Evolutionary conservation across 2,797 vertebrate species (phyloP).

Genomic region (Anisognathus igniventris): DNA sequence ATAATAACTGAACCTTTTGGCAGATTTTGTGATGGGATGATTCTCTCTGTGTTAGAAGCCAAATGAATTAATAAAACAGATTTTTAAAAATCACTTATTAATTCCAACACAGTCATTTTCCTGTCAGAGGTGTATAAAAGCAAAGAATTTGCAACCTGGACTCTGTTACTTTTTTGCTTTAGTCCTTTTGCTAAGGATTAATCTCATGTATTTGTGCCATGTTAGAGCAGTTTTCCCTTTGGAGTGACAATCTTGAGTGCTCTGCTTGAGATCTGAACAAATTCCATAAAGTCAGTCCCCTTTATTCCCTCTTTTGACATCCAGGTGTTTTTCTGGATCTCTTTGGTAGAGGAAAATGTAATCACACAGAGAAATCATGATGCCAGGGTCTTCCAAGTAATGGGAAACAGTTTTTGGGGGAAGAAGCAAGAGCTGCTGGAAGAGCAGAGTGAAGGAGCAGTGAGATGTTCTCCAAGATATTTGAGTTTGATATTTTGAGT

Average conservation of each 20-base stretch:
- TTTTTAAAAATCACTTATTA: background rate
- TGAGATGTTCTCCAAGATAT: background rate
- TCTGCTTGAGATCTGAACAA: background rate
- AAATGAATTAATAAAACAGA: slow-evolving; percentile 38
- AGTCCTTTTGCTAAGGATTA: background rate
- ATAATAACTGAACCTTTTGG: slow-evolving; percentile 56
- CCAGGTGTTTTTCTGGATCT: background rate
- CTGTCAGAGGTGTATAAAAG: background rate
- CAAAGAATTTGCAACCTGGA: background rate
- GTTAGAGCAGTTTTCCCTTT: background rate
- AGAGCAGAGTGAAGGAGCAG: background rate
- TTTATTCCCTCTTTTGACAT: background rate
- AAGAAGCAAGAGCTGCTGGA: background rate
- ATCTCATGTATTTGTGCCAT: background rate
- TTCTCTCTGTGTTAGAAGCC: slow-evolving; percentile 15
- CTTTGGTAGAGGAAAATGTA: background rate
- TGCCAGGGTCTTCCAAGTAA: background rate
- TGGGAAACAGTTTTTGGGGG: background rate
- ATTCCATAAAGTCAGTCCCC: background rate
- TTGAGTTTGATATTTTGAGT: background rate
- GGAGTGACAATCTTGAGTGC: background rate
- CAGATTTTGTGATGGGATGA: slow-evolving; percentile 41
- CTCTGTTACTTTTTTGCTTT: background rate
- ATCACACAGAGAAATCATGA: background rate
- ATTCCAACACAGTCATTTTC: slow-evolving; percentile 3